Percentiles rank a stretch among this genome's conserved stretches.
Conservation (phyloP, 2,888 invertebrate species). For the Coelinius sp. region DNA sequence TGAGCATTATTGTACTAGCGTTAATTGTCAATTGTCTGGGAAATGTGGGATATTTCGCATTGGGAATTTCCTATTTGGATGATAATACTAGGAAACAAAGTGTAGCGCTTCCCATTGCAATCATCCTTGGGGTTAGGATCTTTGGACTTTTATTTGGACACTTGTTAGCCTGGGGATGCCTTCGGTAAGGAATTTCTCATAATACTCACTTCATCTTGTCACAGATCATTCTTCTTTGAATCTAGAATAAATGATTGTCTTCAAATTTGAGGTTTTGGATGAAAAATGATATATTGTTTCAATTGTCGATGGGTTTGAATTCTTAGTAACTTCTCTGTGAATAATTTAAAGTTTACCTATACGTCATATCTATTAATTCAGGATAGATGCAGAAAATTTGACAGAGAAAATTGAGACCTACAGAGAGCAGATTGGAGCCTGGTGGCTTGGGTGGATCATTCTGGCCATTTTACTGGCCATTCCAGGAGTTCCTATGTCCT, state of each 20-base stretch:
- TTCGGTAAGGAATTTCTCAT: conserved; percentile 51
- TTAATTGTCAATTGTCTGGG: conserved; percentile 72
- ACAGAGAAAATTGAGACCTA: conserved; percentile 54
- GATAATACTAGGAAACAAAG: conserved; percentile 74
- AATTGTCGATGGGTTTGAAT: no score
- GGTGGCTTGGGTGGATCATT: conserved; percentile 74
- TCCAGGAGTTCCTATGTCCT: conserved; percentile 71
- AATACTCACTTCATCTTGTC: no score
- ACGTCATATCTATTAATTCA: conserved; percentile 36
- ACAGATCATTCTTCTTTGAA: no score
- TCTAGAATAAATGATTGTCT: no score
- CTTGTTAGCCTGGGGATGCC: conserved; percentile 62
- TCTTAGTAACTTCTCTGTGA: no score
- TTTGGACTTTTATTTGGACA: conserved; percentile 61
- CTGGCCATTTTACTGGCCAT: conserved; percentile 71
- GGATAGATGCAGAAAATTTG: conserved; percentile 60
- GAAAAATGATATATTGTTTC: no score
- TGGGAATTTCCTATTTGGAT: conserved; percentile 76
- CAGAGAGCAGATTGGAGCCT: conserved; percentile 64
- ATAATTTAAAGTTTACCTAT: neutral
- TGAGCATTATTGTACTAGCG: conserved; percentile 71
- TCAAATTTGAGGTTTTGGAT: no score
- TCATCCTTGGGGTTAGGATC: conserved; percentile 57
- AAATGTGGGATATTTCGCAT: conserved; percentile 72
- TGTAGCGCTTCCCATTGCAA: conserved; percentile 68